Conservation (phyloP, 2,797 vertebrate genomes). For the Lagocephalus sceleratus region DNA sequence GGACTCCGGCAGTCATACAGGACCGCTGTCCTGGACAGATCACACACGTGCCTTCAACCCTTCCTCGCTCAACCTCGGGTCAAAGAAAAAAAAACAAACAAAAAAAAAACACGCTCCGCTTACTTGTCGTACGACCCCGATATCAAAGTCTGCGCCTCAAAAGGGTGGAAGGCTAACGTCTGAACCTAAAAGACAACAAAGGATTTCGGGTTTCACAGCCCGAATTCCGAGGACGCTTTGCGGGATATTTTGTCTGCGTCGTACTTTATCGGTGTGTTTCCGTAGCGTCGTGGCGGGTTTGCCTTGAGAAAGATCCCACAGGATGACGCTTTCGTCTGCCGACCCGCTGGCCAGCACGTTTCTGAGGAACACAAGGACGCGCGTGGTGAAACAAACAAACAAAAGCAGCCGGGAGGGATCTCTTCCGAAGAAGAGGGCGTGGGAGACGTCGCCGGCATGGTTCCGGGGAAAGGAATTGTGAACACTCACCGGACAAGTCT, state of each 20-base stretch:
- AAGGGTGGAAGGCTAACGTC: slow-evolving; percentile 91
- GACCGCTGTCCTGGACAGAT: slow-evolving; percentile 79
- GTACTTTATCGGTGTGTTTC: slow-evolving; percentile 90
- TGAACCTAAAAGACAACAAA: slow-evolving; percentile 81
- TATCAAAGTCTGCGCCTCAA: slow-evolving; percentile 93
- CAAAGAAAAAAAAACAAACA: no score
- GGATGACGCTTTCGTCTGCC: slow-evolving; percentile 85
- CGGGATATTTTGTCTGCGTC: neutral
- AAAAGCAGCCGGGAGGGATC: neutral
- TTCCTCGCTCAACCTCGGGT: neutral
- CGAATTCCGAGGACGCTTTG: neutral
- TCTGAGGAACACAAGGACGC: slow-evolving; percentile 56
- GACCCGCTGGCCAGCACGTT: slow-evolving; percentile 93
- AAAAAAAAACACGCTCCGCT: slow-evolving; percentile 38
- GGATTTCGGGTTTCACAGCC: neutral
- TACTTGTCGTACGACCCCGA: slow-evolving; percentile 97
- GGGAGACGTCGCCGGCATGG: no score
- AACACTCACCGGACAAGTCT: slow-evolving; percentile 82
- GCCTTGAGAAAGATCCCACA: slow-evolving; percentile 89
- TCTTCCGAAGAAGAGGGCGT: neutral
- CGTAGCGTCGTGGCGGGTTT: slow-evolving; percentile 85
- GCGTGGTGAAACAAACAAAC: neutral
- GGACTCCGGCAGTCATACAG: slow-evolving; percentile 94
- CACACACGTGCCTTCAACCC: neutral
- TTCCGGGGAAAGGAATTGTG: no score